Evolutionary conservation across 2,797 vertebrate genomes (phyloP).

Genomic region (Lagodon rhomboides): DNA sequence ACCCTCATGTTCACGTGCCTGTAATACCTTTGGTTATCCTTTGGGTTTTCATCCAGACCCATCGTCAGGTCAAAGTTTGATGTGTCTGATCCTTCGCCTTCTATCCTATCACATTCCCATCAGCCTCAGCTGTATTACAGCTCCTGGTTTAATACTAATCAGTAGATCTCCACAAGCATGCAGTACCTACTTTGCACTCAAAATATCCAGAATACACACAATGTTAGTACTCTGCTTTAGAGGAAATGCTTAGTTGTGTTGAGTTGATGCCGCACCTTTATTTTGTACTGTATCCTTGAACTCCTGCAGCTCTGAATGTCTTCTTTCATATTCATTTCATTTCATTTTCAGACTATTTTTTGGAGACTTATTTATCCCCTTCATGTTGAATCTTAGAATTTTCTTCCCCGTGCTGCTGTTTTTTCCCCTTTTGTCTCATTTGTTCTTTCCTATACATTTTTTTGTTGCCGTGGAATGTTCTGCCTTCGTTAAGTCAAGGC

Average conservation of each 20-base stretch:
- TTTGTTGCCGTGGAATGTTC: neutral
- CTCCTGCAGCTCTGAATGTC: constrained; percentile 10
- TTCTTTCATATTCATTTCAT: constrained; percentile 1
- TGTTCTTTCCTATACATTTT: neutral
- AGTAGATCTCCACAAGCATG: neutral
- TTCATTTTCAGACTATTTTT: constrained; percentile 16
- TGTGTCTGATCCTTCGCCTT: neutral
- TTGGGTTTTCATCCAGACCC: neutral
- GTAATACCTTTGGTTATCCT: neutral
- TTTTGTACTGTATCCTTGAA: neutral
- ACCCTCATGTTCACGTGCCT: neutral
- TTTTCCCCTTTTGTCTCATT: neutral
- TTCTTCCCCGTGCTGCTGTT: neutral
- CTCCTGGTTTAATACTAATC: neutral
- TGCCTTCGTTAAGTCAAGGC: constrained; percentile 10
- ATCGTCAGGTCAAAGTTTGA: neutral
- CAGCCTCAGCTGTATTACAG: neutral
- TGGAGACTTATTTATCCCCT: constrained; percentile 7
- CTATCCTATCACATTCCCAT: neutral
- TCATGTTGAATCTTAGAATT: constrained; percentile 4
- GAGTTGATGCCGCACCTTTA: neutral
- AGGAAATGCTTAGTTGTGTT: neutral
- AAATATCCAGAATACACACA: neutral
- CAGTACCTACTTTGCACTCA: neutral
- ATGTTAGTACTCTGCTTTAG: neutral